phyloP scores from a whole-genome alignment of 2,888 invertebrate genomes.

The Hydrotaea diabolus region DNA sequence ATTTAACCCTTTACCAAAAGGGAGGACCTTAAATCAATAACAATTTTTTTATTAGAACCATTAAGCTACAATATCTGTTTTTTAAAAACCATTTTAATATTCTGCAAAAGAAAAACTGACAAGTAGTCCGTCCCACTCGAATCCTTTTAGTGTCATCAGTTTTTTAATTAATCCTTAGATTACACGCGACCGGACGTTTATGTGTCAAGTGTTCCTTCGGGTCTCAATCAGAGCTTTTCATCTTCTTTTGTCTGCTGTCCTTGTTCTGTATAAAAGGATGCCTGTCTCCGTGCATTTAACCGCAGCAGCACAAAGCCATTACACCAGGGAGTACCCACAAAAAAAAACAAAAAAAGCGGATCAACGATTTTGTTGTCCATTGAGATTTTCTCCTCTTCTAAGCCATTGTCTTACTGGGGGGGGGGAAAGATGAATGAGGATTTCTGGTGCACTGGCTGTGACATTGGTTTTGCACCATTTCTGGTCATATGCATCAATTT shows the following conservation, averaged over 20 bases:
- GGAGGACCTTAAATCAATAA: too few species aligned
- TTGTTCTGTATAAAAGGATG: not conserved
- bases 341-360: not conserved
- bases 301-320: not conserved
- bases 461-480: not conserved
- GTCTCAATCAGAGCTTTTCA: not conserved
- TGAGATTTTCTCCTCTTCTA: not conserved
- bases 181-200: constrained; percentile 60
- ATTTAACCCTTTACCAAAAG: too few species aligned
- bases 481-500: constrained; percentile 57
- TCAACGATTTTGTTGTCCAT: constrained; percentile 10
- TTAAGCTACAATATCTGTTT: too few species aligned
- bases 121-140: not conserved
- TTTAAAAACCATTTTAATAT: too few species aligned
- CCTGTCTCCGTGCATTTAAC: not conserved
- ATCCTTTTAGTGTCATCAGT: constrained; percentile 55
- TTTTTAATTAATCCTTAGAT: constrained; percentile 66
- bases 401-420: not conserved
- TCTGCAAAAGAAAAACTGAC: too few species aligned
- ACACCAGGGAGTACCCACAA: too few species aligned
- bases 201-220: constrained; percentile 55
- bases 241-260: too few species aligned
- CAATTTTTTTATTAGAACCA: too few species aligned
- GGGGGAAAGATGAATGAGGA: not conserved
- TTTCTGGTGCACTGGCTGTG: not conserved